Evolutionary conservation across 2,797 vertebrate genomes (phyloP).

Genomic region (Myotis planiceps): DNA sequence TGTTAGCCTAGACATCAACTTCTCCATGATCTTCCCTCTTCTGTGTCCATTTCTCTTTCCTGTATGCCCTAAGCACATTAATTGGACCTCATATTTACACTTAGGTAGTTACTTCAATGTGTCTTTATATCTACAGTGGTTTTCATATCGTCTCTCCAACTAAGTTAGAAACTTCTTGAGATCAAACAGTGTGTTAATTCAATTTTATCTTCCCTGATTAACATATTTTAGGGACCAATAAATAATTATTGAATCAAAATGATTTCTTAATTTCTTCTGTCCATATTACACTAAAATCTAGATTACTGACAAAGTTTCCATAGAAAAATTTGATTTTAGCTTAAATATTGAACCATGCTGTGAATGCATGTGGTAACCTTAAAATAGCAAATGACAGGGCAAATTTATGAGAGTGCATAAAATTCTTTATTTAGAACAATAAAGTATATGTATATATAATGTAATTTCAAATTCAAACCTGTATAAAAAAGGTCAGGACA

Average conservation of each 20-base stretch:
- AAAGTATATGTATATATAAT: constrained; percentile 91
- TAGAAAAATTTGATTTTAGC: not conserved
- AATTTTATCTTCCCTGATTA: not conserved
- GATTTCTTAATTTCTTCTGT: not conserved
- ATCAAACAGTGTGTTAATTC: not conserved
- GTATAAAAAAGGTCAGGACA: constrained; percentile 89
- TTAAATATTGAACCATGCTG: not conserved
- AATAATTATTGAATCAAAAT: constrained; percentile 2
- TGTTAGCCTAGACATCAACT: not conserved
- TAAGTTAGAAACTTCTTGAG: not conserved
- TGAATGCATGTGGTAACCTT: constrained; percentile 21
- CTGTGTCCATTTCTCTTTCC: not conserved
- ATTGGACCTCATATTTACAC: not conserved
- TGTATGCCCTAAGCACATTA: not conserved
- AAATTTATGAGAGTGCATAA: constrained; percentile 86
- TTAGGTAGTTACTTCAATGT: not conserved
- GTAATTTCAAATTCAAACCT: constrained; percentile 89
- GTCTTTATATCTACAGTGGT: not conserved
- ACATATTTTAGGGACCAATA: not conserved
- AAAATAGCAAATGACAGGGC: constrained; percentile 64
- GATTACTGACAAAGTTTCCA: not conserved
- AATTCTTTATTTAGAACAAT: constrained; percentile 92
- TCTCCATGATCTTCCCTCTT: not conserved
- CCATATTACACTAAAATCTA: not conserved
- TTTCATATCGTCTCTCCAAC: not conserved